phyloP scores from a whole-genome alignment of 1,140 invertebrate genomes.

The Drosophila bocqueti region DNA sequence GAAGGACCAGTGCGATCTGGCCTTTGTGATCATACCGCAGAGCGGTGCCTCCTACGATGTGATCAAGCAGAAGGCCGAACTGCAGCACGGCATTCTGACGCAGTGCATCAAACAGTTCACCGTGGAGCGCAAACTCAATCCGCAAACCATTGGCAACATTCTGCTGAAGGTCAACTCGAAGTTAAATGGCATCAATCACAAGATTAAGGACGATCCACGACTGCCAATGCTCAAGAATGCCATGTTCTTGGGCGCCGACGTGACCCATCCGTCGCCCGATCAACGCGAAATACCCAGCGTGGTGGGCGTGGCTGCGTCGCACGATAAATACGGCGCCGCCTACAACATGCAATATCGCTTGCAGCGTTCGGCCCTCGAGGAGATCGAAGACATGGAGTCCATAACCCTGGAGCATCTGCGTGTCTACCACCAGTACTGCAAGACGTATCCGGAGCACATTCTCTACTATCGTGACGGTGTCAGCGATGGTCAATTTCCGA shows the following conservation, averaged over 20 bases:
- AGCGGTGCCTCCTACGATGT: constrained; percentile 85
- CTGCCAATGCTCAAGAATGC: constrained; percentile 66
- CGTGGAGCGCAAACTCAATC: constrained; percentile 62
- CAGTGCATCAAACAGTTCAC: constrained; percentile 92
- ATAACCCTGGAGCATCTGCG: constrained; percentile 87
- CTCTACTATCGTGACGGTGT: constrained; percentile 95
- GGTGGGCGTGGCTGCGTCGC: constrained; percentile 92
- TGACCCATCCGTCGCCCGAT: constrained; percentile 93
- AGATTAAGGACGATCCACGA: constrained; percentile 78
- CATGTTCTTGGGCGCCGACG: constrained; percentile 94
- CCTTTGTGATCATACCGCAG: constrained; percentile 87
- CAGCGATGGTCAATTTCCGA: constrained; percentile 93
- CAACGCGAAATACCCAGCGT: constrained; percentile 91
- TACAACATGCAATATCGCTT: constrained; percentile 90
- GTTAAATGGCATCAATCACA: constrained; percentile 93
- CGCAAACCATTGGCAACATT: constrained; percentile 89
- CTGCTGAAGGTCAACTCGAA: constrained; percentile 94
- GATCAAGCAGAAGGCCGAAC: constrained; percentile 92
- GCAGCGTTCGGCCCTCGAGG: constrained; percentile 89
- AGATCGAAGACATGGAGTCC: constrained; percentile 90
- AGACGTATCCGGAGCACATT: constrained; percentile 87
- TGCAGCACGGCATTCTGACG: constrained; percentile 90
- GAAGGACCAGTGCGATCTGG: constrained; percentile 34
- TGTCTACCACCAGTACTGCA: constrained; percentile 85
- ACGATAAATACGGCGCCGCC: constrained; percentile 88